Conservation (phyloP, 1,140 invertebrate species). For the Nomia melanderi region DNA sequence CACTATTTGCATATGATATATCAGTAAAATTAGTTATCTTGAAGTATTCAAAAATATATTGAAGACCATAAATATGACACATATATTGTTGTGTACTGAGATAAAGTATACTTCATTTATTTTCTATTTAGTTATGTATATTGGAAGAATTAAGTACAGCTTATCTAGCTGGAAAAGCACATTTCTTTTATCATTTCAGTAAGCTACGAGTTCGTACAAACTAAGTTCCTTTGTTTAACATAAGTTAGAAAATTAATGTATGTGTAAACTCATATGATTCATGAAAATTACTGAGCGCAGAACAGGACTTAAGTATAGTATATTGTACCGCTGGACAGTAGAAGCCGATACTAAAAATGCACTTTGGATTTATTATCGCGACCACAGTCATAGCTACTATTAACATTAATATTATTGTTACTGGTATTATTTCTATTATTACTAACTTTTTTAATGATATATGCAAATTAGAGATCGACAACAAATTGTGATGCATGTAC, state of each 20-base stretch:
- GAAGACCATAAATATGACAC: background rate
- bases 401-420: constrained; percentile 9
- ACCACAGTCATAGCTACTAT: constrained; percentile 18
- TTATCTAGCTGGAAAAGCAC: constrained; percentile 3
- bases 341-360: constrained; percentile 50
- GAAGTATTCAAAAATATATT: constrained; percentile 35
- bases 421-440: constrained; percentile 13
- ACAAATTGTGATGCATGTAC: constrained; percentile 23
- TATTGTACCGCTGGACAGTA: constrained; percentile 21
- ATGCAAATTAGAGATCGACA: constrained; percentile 35
- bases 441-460: constrained; percentile 10
- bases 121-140: background rate
- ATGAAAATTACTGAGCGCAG: constrained; percentile 10
- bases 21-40: constrained; percentile 38
- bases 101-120: constrained; percentile 5
- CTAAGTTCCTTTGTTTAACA: constrained; percentile 8
- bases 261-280: background rate
- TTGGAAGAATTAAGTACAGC: constrained; percentile 8
- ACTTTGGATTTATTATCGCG: constrained; percentile 46
- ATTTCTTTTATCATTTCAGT: background rate
- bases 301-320: constrained; percentile 48
- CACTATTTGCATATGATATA: constrained; percentile 29
- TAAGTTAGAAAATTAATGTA: constrained; percentile 5
- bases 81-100: constrained; percentile 11
- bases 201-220: constrained; percentile 8